phyloP scores from a whole-genome alignment of 2,113 vertebrate species.

The Camelus bactrianus region DNA sequence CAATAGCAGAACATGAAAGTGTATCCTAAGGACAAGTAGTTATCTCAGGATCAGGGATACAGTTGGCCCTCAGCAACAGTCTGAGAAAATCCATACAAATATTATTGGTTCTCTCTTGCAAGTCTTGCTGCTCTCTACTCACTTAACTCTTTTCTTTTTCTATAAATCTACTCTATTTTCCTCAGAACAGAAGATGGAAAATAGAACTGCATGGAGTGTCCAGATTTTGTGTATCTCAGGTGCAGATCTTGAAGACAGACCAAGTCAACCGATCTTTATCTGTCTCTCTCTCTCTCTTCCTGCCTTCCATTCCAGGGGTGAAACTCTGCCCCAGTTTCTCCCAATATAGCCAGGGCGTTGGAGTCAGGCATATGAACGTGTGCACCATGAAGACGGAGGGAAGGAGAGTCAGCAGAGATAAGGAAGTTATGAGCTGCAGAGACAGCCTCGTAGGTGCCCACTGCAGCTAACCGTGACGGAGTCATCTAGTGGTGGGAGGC shows the following conservation, averaged over 20 bases:
- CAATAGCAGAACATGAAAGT: background rate
- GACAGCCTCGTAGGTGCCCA: background rate
- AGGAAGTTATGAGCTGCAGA: background rate
- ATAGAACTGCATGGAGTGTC: background rate
- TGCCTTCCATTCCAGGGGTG: background rate
- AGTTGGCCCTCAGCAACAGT: background rate
- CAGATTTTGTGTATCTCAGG: background rate
- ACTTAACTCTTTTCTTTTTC: background rate
- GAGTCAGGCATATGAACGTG: background rate
- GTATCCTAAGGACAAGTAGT: background rate
- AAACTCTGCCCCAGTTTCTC: background rate
- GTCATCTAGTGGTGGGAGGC: background rate
- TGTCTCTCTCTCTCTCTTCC: background rate
- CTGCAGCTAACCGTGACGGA: background rate
- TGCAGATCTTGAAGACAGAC: background rate
- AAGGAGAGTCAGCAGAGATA: background rate
- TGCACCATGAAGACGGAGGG: background rate
- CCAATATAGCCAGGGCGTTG: background rate
- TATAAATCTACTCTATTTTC: background rate
- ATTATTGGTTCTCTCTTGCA: background rate
- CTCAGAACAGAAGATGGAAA: background rate
- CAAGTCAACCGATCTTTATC: background rate
- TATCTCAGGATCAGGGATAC: background rate
- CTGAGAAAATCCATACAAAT: background rate
- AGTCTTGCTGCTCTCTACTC: background rate